These are phyloP conservation scores for Bruchidius siliquastri DNA, from an alignment of 2,888 invertebrate species.

Conservation along the genomic window DNA sequence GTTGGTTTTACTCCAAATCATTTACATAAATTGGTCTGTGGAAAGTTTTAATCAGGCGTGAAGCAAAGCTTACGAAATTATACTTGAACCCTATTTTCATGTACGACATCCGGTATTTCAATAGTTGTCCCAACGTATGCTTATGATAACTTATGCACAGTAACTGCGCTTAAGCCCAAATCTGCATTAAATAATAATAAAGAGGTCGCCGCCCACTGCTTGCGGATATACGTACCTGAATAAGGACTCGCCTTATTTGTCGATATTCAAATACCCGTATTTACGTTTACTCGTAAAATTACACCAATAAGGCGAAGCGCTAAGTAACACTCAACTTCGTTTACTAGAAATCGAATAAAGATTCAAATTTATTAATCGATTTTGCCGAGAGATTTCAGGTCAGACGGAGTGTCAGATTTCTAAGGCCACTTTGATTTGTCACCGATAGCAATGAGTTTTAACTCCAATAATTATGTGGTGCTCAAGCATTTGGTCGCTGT, in stretches of 20 bases:
- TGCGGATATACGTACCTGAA: background rate
- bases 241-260: background rate
- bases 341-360: background rate
- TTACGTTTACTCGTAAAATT: background rate
- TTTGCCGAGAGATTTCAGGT: background rate
- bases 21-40: too few species aligned
- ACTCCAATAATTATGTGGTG: too few species aligned
- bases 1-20: too few species aligned
- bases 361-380: background rate
- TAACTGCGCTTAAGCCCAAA: background rate
- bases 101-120: too few species aligned
- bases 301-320: background rate
- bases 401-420: background rate
- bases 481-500: too few species aligned
- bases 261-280: background rate
- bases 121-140: too few species aligned
- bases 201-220: background rate
- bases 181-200: background rate
- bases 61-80: too few species aligned
- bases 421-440: background rate
- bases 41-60: too few species aligned
- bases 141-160: too few species aligned
- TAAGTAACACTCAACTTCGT: background rate
- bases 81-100: too few species aligned
- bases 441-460: background rate